Evolutionary conservation across 1,140 invertebrate genomes (phyloP).

Genomic region (Stenopsyche tienmushanensis): DNA sequence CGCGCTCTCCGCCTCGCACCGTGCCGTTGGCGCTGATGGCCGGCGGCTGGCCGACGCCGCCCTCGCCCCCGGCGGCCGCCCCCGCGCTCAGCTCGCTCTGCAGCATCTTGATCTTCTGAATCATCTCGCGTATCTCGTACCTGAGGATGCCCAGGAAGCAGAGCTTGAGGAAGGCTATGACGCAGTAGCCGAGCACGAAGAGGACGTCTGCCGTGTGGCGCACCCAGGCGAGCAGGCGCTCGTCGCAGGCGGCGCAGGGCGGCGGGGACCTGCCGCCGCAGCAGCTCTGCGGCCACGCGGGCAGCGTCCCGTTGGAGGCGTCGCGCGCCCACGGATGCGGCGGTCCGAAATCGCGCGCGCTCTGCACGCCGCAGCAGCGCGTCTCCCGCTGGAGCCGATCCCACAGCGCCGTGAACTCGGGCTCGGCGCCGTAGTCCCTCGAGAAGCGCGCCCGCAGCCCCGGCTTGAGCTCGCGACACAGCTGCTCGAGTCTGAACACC

Average conservation of each 20-base stretch:
- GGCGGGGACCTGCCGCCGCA: slow-evolving; percentile 51
- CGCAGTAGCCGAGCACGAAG: slow-evolving; percentile 85
- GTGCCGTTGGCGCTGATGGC: slow-evolving; percentile 54
- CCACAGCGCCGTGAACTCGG: slow-evolving; percentile 76
- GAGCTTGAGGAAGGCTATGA: slow-evolving; percentile 85
- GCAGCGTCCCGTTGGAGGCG: slow-evolving; percentile 48
- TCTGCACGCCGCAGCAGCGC: slow-evolving; percentile 76
- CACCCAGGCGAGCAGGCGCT: slow-evolving; percentile 70
- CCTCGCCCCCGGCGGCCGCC: slow-evolving; percentile 43
- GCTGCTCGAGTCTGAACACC: slow-evolving; percentile 78
- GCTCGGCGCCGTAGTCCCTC: slow-evolving; percentile 71
- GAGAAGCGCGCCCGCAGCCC: slow-evolving; percentile 60
- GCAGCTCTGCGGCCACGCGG: slow-evolving; percentile 54
- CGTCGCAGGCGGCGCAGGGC: slow-evolving; percentile 66
- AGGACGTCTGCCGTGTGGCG: slow-evolving; percentile 76
- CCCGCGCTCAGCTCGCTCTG: slow-evolving; percentile 57
- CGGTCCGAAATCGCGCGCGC: slow-evolving; percentile 62
- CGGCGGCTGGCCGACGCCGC: slow-evolving; percentile 52
- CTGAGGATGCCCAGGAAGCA: slow-evolving; percentile 85
- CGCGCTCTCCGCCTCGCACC: slow-evolving; percentile 50
- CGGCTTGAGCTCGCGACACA: slow-evolving; percentile 69
- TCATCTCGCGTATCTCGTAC: slow-evolving; percentile 86
- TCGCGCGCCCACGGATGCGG: slow-evolving; percentile 30
- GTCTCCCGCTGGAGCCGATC: slow-evolving; percentile 75
- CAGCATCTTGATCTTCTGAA: slow-evolving; percentile 79